Base-by-base conservation (phyloP, 2,888 invertebrate genomes). In the Lithophane ornitopus region DNA sequence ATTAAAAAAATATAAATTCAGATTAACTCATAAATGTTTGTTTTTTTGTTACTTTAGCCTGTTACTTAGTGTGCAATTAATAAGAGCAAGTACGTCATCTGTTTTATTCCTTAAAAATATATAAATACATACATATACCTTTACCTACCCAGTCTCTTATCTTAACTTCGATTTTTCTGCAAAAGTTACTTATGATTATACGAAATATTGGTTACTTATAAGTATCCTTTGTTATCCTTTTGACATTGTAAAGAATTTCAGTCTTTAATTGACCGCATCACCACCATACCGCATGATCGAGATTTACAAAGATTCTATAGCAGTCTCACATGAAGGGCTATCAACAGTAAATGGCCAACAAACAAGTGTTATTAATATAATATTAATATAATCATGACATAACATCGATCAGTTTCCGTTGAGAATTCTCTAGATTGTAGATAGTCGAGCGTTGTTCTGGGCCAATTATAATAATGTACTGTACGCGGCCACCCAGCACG, bases 401-500 rank as follows among this genome's bases (percentile, higher is more conserved):
- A 88, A 86, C 86, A 89, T 87, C 84, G 86, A 85, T 81, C 88
- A 80, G 90, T 90, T 92, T 92, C 92, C 91, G 90, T 88, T 90
- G 86, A 85, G 90, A 90, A 89, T 90, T 89, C 90, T 89, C 88
- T 90, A 90, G 91, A 91, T 90, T 90, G 92, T 91, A 90, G 88
- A 89, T 88, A 89, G 88, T 91, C 87, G 91, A 90, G 90, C 85
- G 88, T 88, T 90, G 90, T 89, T 91, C 92, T 91, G 91, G 86
- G 88, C 88, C 89, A 92, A 93, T 93, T 90, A 93, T 91, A 91
- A 91, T 90, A 89, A 87, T 89, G 87, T 88, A 88, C 92, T 93
- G 92, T 93, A 78, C 84, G 81, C 83, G 88, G 80, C 96, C 96
- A 95, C 96, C 96, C 96, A 94, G 88, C 90, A 90, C 83, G 81